Evolutionary conservation across 1,140 invertebrate genomes (phyloP).

Genomic region (Planococcus citri): DNA sequence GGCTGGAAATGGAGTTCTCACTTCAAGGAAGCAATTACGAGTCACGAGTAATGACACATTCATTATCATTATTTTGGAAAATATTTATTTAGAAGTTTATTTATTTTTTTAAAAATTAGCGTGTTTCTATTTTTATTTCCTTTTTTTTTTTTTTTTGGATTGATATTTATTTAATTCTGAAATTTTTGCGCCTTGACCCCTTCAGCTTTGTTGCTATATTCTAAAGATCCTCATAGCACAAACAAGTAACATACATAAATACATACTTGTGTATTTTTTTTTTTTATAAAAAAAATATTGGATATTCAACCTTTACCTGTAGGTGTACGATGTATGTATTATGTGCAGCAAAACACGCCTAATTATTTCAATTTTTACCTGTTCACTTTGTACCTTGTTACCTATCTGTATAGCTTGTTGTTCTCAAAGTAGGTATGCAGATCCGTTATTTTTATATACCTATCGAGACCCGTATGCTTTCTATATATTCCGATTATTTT

Average conservation of each 20-base stretch:
- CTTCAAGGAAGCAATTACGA: constrained; percentile 81
- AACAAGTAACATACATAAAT: too few species aligned
- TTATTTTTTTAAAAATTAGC: too few species aligned
- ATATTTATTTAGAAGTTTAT: background rate
- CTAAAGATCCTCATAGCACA: background rate
- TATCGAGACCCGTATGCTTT: too few species aligned
- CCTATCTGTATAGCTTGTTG: too few species aligned
- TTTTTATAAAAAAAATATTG: constrained; percentile 33
- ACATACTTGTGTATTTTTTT: constrained; percentile 25
- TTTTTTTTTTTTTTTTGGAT: constrained; percentile 10
- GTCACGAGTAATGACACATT: constrained; percentile 48
- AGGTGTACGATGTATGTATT: constrained; percentile 24
- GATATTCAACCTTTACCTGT: constrained; percentile 26
- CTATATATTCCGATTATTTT: too few species aligned
- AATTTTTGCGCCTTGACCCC: constrained; percentile 27
- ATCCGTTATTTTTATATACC: too few species aligned
- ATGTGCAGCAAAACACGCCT: too few species aligned
- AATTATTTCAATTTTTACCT: too few species aligned
- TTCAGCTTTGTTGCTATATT: constrained; percentile 30
- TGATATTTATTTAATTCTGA: constrained; percentile 6
- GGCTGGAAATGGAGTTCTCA: constrained; percentile 87
- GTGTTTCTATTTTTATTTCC: background rate
- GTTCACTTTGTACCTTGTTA: too few species aligned
- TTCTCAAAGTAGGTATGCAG: too few species aligned
- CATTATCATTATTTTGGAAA: constrained; percentile 23